Evolutionary conservation across 2,888 invertebrate genomes (phyloP).

Genomic region (Meloe dianella): DNA sequence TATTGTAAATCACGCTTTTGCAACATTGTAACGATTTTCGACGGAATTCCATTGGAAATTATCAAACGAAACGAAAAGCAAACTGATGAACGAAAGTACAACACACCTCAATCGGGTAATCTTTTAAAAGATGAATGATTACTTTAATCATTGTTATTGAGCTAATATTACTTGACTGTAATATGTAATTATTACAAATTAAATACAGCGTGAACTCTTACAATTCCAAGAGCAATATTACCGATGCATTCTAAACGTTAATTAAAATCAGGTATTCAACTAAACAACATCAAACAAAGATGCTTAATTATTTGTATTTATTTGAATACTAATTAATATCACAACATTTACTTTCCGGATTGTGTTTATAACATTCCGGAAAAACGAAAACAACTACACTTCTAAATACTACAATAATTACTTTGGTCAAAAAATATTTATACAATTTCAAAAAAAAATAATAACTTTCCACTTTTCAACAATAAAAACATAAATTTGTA

Average conservation of each 20-base stretch:
- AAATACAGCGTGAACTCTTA: conserved; percentile 23
- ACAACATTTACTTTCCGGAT: conserved; percentile 27
- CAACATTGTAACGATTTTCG: conserved; percentile 2
- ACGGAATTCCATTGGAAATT: background rate
- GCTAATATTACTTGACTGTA: conserved; percentile 22
- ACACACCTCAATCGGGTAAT: conserved; percentile 1
- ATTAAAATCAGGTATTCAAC: conserved; percentile 23
- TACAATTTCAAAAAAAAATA: background rate
- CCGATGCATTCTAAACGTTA: conserved; percentile 14
- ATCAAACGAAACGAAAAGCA: background rate
- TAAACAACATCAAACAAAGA: background rate
- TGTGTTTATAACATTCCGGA: background rate
- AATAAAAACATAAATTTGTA: background rate
- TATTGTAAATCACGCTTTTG: conserved; percentile 9
- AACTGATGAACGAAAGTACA: background rate
- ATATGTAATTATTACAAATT: conserved; percentile 31
- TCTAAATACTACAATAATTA: conserved; percentile 6
- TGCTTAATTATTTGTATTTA: conserved; percentile 15
- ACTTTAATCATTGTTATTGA: conserved; percentile 30
- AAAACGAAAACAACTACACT: background rate
- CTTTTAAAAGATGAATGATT: conserved; percentile 28
- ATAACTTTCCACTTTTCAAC: conserved; percentile 3
- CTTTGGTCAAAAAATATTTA: conserved; percentile 12
- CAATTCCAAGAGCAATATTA: conserved; percentile 23
- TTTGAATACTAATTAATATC: conserved; percentile 26